Percentiles rank a stretch among this genome's conserved stretches.
These are phyloP conservation scores for Sebastes fasciatus DNA, from an alignment of 2,113 vertebrate genomes.

Conservation along the genomic window DNA sequence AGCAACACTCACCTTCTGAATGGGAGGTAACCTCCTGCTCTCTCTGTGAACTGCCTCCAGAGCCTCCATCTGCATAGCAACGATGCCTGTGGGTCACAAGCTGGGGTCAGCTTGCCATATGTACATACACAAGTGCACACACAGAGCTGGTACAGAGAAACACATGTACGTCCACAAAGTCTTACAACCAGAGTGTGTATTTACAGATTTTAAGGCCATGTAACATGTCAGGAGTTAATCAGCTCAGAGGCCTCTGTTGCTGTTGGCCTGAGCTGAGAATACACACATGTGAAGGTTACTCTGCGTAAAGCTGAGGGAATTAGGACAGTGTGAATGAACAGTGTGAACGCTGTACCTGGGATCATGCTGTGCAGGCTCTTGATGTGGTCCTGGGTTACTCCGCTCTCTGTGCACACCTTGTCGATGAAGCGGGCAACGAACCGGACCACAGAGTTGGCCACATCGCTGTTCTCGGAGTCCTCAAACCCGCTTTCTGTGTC, in stretches of 20 bases:
- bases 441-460: constrained; percentile 93
- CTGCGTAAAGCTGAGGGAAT: constrained; percentile 45
- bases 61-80: constrained; percentile 98
- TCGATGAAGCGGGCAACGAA: constrained; percentile 97
- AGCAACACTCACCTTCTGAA: constrained; percentile 91
- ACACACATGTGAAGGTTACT: constrained; percentile 26
- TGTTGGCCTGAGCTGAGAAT: constrained; percentile 52
- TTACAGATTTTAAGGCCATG: constrained; percentile 58
- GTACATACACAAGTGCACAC: constrained; percentile 4
- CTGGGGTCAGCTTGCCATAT: constrained; percentile 52
- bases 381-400: constrained; percentile 97
- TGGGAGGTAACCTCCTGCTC: constrained; percentile 95
- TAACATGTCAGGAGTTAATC: constrained; percentile 65
- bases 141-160: constrained; percentile 27
- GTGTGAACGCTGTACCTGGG: constrained; percentile 86
- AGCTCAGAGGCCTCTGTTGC: constrained; percentile 45
- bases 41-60: constrained; percentile 96
- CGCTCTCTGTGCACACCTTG: constrained; percentile 98
- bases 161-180: constrained; percentile 12
- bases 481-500: constrained; percentile 99
- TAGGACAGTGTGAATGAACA: constrained; percentile 49
- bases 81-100: constrained; percentile 88
- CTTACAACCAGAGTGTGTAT: constrained; percentile 47
- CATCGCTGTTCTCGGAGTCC: constrained; percentile 95
- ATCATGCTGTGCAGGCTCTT: constrained; percentile 98